Percentiles rank a stretch among this genome's conserved stretches.
These are phyloP conservation scores for Benthosema pterotum DNA, from an alignment of 2,797 vertebrate species.

Conservation along the genomic window DNA sequence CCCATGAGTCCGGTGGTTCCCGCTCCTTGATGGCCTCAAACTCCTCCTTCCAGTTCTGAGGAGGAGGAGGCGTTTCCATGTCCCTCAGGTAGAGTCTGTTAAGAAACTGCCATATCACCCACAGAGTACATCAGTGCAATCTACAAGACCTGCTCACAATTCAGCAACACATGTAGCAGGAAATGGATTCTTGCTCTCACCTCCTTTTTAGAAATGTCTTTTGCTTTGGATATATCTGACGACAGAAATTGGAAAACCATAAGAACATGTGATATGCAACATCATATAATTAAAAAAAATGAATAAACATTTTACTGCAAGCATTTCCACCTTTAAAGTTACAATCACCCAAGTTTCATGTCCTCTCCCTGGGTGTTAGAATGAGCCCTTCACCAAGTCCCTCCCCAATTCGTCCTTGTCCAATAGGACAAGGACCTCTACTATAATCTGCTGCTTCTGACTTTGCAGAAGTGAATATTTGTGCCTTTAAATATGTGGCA, in stretches of 20 bases:
- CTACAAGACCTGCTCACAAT: background rate
- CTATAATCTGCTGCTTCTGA: too few species aligned
- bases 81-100: constrained; percentile 84
- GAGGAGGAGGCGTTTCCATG: constrained; percentile 48
- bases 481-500: too few species aligned
- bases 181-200: constrained; percentile 69
- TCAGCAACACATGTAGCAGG: background rate
- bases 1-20: constrained; percentile 88
- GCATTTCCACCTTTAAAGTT: too few species aligned
- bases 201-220: constrained; percentile 83
- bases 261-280: background rate
- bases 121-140: constrained; percentile 39
- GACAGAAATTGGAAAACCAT: constrained; percentile 9
- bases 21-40: constrained; percentile 72
- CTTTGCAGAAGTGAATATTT: too few species aligned
- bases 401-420: too few species aligned
- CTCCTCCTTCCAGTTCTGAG: constrained; percentile 78
- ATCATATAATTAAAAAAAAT: too few species aligned
- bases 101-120: constrained; percentile 81
- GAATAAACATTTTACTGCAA: too few species aligned
- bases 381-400: too few species aligned
- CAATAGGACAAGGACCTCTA: too few species aligned
- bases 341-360: too few species aligned
- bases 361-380: too few species aligned
- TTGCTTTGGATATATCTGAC: constrained; percentile 75